Evolutionary conservation across 2,797 vertebrate species (phyloP).

Genomic region (Alouatta caraya): DNA sequence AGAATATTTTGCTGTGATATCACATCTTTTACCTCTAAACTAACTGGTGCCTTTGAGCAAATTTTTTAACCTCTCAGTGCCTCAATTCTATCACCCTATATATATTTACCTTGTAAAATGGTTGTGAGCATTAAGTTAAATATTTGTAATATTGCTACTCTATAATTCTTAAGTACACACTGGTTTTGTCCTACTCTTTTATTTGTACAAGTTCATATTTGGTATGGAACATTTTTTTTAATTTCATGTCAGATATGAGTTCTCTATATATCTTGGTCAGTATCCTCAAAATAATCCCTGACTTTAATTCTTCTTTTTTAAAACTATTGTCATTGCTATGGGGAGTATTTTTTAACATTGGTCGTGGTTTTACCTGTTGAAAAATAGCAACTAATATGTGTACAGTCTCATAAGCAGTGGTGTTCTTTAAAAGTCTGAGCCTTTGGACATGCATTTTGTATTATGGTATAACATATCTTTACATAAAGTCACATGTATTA

Average conservation of each 20-base stretch:
- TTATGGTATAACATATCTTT: not conserved
- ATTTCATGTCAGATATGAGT: not conserved
- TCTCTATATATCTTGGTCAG: not conserved
- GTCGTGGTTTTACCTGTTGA: not conserved
- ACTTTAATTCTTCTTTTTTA: not conserved
- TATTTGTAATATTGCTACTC: not conserved
- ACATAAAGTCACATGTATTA: not conserved
- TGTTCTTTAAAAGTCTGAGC: not conserved
- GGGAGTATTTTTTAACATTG: not conserved
- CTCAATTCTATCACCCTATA: not conserved
- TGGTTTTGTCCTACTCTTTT: not conserved
- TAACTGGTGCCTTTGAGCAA: not conserved
- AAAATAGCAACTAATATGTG: not conserved
- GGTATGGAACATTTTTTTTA: not conserved
- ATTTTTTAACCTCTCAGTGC: not conserved
- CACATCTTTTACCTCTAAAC: not conserved
- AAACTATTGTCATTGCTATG: not conserved
- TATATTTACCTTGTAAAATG: conserved; percentile 1
- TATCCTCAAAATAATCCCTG: not conserved
- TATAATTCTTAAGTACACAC: not conserved
- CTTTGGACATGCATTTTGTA: not conserved
- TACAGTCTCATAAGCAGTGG: not conserved
- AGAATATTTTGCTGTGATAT: not conserved
- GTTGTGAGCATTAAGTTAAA: not conserved
- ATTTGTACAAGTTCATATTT: not conserved